Conservation (phyloP, 2,888 invertebrate genomes). For the Pycnomerus fuliginosus region DNA sequence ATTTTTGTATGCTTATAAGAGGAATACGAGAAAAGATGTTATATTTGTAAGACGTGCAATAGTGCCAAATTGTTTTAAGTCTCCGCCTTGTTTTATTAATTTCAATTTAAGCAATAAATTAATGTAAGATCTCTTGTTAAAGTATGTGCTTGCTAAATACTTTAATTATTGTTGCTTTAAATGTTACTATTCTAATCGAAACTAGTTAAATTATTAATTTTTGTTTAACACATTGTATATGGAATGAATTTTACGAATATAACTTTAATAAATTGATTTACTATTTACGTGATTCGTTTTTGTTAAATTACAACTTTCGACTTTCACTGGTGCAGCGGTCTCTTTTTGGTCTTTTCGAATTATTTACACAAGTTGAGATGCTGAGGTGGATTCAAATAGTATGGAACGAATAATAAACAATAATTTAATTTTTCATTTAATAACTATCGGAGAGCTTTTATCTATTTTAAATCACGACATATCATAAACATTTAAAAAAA, state of each 20-base stretch:
- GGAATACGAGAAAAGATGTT: conserved; percentile 11
- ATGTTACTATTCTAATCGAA: conserved; percentile 28
- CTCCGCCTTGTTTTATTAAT: conserved; percentile 18
- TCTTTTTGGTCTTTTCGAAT: too few relatives aligned
- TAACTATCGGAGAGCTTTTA: too few relatives aligned
- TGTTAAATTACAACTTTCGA: too few relatives aligned
- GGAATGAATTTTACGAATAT: conserved; percentile 38
- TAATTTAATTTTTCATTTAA: too few relatives aligned
- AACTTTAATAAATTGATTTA: conserved; percentile 23
- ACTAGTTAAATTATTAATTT: conserved; percentile 33
- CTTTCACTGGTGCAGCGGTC: too few relatives aligned
- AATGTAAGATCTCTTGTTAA: conserved; percentile 29
- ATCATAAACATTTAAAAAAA: too few relatives aligned
- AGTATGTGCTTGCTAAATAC: conserved; percentile 10
- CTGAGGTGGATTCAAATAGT: too few relatives aligned
- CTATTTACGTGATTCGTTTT: too few relatives aligned
- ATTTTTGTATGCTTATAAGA: conserved; percentile 39
- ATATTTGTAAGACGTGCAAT: conserved; percentile 33
- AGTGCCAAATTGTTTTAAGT: conserved; percentile 37
- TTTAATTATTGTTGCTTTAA: conserved; percentile 23
- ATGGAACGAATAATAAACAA: too few relatives aligned
- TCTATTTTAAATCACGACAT: too few relatives aligned
- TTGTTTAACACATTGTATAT: conserved; percentile 33
- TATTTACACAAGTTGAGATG: too few relatives aligned
- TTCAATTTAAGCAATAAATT: conserved; percentile 23